These are phyloP conservation scores for Drosophila lacertosa DNA, from an alignment of 1,140 invertebrate genomes.

Conservation along the genomic window DNA sequence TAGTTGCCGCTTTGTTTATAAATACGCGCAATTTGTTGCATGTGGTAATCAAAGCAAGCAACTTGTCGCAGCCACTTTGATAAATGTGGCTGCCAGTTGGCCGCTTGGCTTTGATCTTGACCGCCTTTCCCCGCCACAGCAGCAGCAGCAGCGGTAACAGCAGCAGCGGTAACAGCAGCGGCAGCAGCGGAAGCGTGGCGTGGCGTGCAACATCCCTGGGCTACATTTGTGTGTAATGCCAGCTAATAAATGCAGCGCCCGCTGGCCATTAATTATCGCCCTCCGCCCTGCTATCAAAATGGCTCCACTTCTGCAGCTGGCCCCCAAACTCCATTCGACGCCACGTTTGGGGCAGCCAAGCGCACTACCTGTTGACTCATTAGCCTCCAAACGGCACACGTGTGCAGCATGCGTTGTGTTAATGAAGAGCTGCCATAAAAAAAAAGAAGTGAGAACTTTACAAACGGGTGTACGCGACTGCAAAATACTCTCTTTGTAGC, in stretches of 20 bases:
- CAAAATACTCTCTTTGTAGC: background rate
- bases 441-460: background rate
- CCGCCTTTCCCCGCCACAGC: conserved; percentile 39
- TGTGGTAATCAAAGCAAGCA: conserved; percentile 65
- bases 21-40: conserved; percentile 71
- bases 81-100: conserved; percentile 58
- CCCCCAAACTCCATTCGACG: conserved; percentile 3
- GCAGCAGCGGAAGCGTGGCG: conserved; percentile 29
- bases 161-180: conserved; percentile 20
- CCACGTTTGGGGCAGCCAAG: conserved; percentile 52
- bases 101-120: conserved; percentile 56
- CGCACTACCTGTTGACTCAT: conserved; percentile 74
- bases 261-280: conserved; percentile 7
- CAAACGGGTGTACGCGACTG: background rate
- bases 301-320: background rate
- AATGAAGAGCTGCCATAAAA: conserved; percentile 56
- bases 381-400: conserved; percentile 32
- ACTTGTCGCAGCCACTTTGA: conserved; percentile 60
- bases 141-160: conserved; percentile 4
- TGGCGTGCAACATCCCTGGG: conserved; percentile 40
- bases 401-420: conserved; percentile 45
- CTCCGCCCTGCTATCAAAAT: background rate
- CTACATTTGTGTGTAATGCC: conserved; percentile 44
- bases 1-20: conserved; percentile 69
- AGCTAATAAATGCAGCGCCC: conserved; percentile 53